A percentile compares a stretch with the other conserved stretches of the same genome.
Evolutionary conservation across 2,888 invertebrate species (phyloP).

Genomic region (Rhyacophila evoluta): DNA sequence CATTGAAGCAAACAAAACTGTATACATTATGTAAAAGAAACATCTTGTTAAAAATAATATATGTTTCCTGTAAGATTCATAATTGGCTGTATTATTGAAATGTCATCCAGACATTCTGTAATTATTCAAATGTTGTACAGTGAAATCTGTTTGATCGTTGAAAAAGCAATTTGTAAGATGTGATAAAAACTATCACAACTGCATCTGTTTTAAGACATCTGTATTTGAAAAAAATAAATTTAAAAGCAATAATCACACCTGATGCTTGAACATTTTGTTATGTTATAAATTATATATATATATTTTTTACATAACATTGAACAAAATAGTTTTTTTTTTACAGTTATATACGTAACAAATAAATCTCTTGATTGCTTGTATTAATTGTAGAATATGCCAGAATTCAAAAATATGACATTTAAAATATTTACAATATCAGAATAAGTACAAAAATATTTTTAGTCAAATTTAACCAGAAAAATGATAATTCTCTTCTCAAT

Average conservation of each 20-base stretch:
- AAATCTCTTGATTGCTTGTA: too few species aligned
- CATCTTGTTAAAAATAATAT: too few species aligned
- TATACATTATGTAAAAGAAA: too few species aligned
- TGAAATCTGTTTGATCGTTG: background rate
- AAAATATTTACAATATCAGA: slow-evolving; percentile 9
- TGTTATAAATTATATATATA: too few species aligned
- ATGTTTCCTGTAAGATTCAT: too few species aligned
- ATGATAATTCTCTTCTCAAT: background rate
- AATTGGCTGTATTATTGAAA: background rate
- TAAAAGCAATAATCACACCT: background rate
- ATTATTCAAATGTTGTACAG: background rate
- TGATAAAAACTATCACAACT: background rate
- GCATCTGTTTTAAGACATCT: background rate
- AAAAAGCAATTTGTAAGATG: background rate
- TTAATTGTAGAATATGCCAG: too few species aligned
- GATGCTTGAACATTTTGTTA: background rate
- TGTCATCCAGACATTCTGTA: background rate
- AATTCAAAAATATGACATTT: background rate
- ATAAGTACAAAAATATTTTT: background rate
- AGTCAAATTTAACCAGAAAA: background rate
- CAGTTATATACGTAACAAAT: too few species aligned
- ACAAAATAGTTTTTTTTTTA: too few species aligned
- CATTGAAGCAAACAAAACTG: too few species aligned
- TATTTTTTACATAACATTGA: too few species aligned
- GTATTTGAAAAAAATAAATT: background rate